Base-by-base conservation (phyloP, 2,113 vertebrate genomes). In the Eidolon helvum region DNA sequence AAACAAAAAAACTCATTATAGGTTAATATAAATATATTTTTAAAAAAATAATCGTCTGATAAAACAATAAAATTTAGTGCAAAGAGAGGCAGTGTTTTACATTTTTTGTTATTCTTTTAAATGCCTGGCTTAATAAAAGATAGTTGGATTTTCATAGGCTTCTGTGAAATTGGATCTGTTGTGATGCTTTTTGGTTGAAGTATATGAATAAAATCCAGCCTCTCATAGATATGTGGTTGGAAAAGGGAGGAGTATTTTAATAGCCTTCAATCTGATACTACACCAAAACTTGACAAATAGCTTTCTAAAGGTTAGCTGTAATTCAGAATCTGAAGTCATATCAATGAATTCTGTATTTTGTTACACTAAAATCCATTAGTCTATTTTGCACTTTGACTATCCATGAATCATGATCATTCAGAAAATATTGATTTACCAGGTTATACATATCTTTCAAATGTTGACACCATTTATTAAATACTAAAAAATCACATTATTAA, bases 101-200 rank as follows among this genome's bases (percentile, higher is more conserved):
- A 74, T 50, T 74, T 94, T 94, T 57, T 86, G 40, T 66, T 77
- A 71, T 38, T 82, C 63, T 93, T 82, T 83, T 84, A 90, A 63
- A 93, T 78, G n/a, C 50, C 38, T 69, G 80, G 24, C 15, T 14
- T 97, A 94, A 92, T 43, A 82, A 83, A 89, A 43, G 30, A 78
- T 5, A 18, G 21, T 19, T 87, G 50, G 53, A 87, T 85, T 79
- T 84, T 85, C 71, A 61, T 15, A 61, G 66, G 55, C 9, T 61
- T 87, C 86, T 80, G 2, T 26, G 48, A 50, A 50, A 48, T 38
- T 79, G 19, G 48, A 55, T n/a, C 57, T 68, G 45, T 33, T 86
- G 35, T 19, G 69, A 55, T 48, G 12, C 68, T 53, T 91, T 80
- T 50, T 50, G 65, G 43, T 40, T 83, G 35, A 59, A 66, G 18